Evolutionary conservation across 2,888 invertebrate genomes (phyloP), one percentile per base, ranked within the genome.

Genomic region (Cyclophora albipunctata): DNA sequence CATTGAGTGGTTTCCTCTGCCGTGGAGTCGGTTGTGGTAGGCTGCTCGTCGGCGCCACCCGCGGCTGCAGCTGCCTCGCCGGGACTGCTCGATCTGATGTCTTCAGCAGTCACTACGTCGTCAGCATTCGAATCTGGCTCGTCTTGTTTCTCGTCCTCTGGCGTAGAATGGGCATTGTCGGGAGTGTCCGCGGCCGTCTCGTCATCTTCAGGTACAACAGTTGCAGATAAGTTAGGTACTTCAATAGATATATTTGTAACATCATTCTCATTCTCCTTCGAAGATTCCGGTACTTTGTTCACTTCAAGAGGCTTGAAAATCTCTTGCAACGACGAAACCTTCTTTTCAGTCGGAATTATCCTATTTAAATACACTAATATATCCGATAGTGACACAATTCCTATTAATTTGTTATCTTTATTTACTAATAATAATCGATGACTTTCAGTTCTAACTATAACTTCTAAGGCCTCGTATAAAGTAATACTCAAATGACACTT

Each of bases 381-480:
- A 75, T 89, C 88, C 57, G 88, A 88, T 48, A 89, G 64, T 53
- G 88, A 87, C 69, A 89, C 86, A 67, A 89, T 86, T 56, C 86
- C 88, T 64, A 84, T 71, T 62, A 89, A 74, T 72, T 80, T 86
- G 67, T 85, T 78, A 60, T 88, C 87, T 75, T 78, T 86, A 84
- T 83, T 83, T 53, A 88, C 84, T 84, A 89, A 75, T 66, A 88
- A 81, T 75, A 89, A 75, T 84, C 88, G 87, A 85, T 89, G 88
- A 83, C 88, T 96, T 91, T 97, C 97, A 66, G 96, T 96, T 84
- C 94, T 93, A 66, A 97, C 96, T 75, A 97, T 96, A 84, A 92
- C 94, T 84, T 96, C 96, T 93, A 97, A 94, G 75, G 96, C 93
- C 71, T 93, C 91, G 71, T 92, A 93, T 71, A 97, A 90, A 52